A percentile compares a stretch with the other conserved stretches of the same genome.
Conservation (phyloP, 2,888 invertebrate genomes). For the Oxytorus armatus region DNA sequence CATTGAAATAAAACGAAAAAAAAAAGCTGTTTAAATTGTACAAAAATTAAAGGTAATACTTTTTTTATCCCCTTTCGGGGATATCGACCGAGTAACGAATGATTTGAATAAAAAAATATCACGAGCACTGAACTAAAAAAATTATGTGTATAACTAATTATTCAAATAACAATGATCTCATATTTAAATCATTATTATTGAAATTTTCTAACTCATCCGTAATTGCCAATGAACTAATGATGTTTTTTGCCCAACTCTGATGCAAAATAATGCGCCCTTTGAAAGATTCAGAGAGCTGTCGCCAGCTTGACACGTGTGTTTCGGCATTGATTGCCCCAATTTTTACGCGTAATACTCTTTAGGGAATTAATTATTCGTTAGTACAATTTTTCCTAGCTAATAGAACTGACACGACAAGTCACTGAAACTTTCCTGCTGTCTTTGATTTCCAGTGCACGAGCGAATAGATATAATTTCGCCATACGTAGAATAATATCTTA, state of each 20-base stretch:
- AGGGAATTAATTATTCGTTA: constrained; percentile 33
- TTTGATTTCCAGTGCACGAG: constrained; percentile 58
- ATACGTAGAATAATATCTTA: constrained; percentile 13
- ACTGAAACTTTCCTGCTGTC: constrained; percentile 47
- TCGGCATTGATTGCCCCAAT: constrained; percentile 15
- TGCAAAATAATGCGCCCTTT: constrained; percentile 21
- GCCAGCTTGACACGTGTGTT: constrained; percentile 9
- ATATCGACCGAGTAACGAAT: constrained; percentile 13
- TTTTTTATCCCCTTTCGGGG: background rate
- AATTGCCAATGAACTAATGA: background rate
- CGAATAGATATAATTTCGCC: constrained; percentile 35
- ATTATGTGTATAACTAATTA: background rate
- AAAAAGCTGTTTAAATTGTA: background rate
- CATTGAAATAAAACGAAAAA: background rate
- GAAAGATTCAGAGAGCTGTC: background rate
- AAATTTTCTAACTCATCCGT: background rate
- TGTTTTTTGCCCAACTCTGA: constrained; percentile 48
- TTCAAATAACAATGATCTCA: background rate
- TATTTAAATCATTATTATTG: background rate
- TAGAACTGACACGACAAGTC: constrained; percentile 12
- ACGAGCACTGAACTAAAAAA: background rate
- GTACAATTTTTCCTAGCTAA: constrained; percentile 13
- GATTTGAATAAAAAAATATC: background rate
- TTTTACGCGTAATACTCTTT: constrained; percentile 29
- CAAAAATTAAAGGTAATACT: background rate